Conservation (phyloP, 1,140 invertebrate species). For the Asbolus verrucosus region DNA sequence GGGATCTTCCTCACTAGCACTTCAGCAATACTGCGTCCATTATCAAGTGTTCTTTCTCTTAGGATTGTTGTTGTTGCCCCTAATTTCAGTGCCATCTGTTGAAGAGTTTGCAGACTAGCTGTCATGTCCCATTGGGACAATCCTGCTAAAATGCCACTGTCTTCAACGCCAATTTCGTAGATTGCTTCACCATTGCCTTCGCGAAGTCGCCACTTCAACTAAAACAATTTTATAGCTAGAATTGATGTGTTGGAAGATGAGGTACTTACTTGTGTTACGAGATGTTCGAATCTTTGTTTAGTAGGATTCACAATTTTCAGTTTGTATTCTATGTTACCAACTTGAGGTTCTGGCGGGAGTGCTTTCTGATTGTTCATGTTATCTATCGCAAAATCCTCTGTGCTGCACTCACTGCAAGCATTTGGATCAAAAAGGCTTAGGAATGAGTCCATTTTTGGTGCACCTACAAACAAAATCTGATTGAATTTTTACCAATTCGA, state of each 20-base stretch:
- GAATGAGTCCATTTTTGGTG: slow-evolving; percentile 77
- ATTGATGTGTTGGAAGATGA: background rate
- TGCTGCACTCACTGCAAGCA: slow-evolving; percentile 54
- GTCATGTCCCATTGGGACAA: slow-evolving; percentile 83
- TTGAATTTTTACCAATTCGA: background rate
- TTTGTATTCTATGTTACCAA: slow-evolving; percentile 95
- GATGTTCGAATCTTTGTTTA: slow-evolving; percentile 86
- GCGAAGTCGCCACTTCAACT: slow-evolving; percentile 89
- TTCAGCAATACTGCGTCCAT: slow-evolving; percentile 78
- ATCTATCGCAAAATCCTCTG: slow-evolving; percentile 63
- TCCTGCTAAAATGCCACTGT: slow-evolving; percentile 89
- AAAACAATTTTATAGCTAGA: slow-evolving; percentile 42
- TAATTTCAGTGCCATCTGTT: slow-evolving; percentile 86
- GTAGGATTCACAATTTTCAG: slow-evolving; percentile 88
- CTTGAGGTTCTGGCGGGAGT: slow-evolving; percentile 89
- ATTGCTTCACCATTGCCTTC: slow-evolving; percentile 94
- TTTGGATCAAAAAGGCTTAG: slow-evolving; percentile 81
- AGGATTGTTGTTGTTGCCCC: slow-evolving; percentile 82
- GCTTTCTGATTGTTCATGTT: slow-evolving; percentile 56
- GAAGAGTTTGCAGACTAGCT: slow-evolving; percentile 83
- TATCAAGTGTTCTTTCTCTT: slow-evolving; percentile 65
- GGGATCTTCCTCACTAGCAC: slow-evolving; percentile 92
- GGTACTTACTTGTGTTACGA: slow-evolving; percentile 82
- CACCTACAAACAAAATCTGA: slow-evolving; percentile 21
- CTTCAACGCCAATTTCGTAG: slow-evolving; percentile 96